These are phyloP conservation scores for Petrocephalus sullivani DNA, from an alignment of 2,797 vertebrate genomes.

Conservation along the genomic window DNA sequence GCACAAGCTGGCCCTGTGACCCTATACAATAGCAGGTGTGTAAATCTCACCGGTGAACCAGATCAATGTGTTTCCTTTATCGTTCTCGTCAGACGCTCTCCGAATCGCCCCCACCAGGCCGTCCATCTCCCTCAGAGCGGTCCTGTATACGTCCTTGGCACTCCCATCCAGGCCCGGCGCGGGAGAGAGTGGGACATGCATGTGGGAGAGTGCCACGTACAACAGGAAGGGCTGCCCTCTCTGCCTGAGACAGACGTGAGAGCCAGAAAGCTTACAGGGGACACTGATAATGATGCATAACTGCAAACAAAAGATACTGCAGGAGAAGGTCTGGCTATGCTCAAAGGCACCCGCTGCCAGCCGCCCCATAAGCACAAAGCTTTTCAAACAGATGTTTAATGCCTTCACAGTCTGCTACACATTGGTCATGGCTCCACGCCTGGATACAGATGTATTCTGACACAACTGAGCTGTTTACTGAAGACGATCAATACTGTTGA, in stretches of 20 bases:
- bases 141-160: slow-evolving; percentile 49
- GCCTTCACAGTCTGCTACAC: neutral
- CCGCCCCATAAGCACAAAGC: neutral
- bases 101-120: slow-evolving; percentile 73
- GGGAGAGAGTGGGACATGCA: slow-evolving; percentile 83
- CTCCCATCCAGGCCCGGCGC: neutral
- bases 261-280: neutral
- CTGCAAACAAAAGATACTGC: neutral
- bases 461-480: neutral
- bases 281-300: neutral
- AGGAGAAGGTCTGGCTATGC: neutral
- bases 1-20: too few relatives aligned
- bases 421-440: neutral
- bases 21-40: neutral
- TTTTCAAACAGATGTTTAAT: neutral
- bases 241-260: slow-evolving; percentile 51
- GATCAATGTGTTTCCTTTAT: slow-evolving; percentile 71
- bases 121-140: slow-evolving; percentile 81
- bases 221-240: slow-evolving; percentile 76
- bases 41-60: slow-evolving; percentile 80
- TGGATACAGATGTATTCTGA: neutral
- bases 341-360: neutral
- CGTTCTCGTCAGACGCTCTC: slow-evolving; percentile 51
- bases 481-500: neutral
- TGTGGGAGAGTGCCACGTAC: slow-evolving; percentile 82